Evolutionary conservation across 2,113 vertebrate genomes (phyloP), one percentile per base, ranked within the genome.

Genomic region (Ahaetulla prasina): DNA sequence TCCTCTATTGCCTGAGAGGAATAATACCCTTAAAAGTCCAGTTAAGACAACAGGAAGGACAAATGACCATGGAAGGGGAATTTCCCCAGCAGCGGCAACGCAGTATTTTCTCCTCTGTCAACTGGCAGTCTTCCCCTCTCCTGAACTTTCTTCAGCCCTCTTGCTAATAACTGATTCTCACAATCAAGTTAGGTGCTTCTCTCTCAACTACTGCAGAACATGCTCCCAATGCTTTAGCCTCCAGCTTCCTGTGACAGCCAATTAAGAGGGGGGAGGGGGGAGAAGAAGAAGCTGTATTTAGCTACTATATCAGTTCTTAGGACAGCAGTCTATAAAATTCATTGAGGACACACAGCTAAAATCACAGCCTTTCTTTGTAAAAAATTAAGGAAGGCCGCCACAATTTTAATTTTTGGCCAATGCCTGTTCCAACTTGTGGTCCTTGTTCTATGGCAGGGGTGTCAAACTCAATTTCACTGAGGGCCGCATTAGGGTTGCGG

Each of bases 161-260:
- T 80, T 90, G 92, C 87, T 90, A 93, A 89, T 90, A 94, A 25
- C 1, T 30, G n/a, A 93, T 74, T 43, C 94, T 96, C 88, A 57
- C 92, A 88, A 93, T 23, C 49, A 90, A 0, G 0, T n/a, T 92
- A 94, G 80, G 1, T 11, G 85, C 53, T 43, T 93, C 50, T 92
- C 11, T 23, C 63, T 93, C 74, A 91, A 14, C 47, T 80, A 93
- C 9, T 57, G 55, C 94, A 89, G 91, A 23, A 86, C 4, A 63
- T 84, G 92, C 88, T 91, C 89, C 47, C 89, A 85, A 0, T 7
- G 90, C 12, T 92, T 93, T 93, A 94, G 68, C 22, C 63, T 95
- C 87, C 94, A 95, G 54, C 63, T 0, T 8, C 87, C 91, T 90
- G 57, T 23, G 49, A 93, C 47, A 94, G 92, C 68, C 93, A 91